A percentile compares a stretch with the other conserved stretches of the same genome.
phyloP scores from a whole-genome alignment of 2,797 vertebrate species.

The Neosalanx taihuensis region DNA sequence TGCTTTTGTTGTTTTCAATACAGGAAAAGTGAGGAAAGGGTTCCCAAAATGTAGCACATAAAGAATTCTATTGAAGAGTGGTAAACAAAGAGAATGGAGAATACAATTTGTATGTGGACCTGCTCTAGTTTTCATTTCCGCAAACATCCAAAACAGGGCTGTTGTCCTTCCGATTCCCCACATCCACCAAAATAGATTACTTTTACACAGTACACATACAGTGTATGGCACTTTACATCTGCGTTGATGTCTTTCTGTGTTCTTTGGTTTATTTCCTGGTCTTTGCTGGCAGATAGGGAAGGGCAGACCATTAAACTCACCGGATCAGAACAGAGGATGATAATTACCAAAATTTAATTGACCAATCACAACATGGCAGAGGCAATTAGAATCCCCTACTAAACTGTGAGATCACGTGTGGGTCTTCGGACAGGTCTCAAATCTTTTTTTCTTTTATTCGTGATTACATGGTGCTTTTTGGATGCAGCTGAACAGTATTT shows the following conservation, averaged over 20 bases:
- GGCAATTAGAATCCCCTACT: conserved; percentile 31
- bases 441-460: too few species aligned
- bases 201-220: not conserved
- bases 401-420: conserved; percentile 4
- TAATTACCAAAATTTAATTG: conserved; percentile 59
- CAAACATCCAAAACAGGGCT: not conserved
- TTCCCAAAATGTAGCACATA: too few species aligned
- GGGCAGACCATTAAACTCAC: conserved; percentile 53
- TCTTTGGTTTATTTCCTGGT: not conserved
- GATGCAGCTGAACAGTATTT: too few species aligned
- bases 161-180: not conserved
- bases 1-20: not conserved
- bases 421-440: too few species aligned
- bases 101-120: not conserved
- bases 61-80: too few species aligned
- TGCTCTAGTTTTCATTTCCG: not conserved
- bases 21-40: too few species aligned
- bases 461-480: too few species aligned
- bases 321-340: conserved; percentile 30
- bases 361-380: conserved; percentile 61
- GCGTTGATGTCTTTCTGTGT: not conserved
- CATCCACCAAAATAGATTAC: not conserved
- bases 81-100: not conserved
- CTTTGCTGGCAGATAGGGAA: conserved; percentile 36
- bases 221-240: not conserved